These are phyloP conservation scores for Lithophane ornitopus DNA, from an alignment of 2,888 invertebrate genomes.

Conservation along the genomic window DNA sequence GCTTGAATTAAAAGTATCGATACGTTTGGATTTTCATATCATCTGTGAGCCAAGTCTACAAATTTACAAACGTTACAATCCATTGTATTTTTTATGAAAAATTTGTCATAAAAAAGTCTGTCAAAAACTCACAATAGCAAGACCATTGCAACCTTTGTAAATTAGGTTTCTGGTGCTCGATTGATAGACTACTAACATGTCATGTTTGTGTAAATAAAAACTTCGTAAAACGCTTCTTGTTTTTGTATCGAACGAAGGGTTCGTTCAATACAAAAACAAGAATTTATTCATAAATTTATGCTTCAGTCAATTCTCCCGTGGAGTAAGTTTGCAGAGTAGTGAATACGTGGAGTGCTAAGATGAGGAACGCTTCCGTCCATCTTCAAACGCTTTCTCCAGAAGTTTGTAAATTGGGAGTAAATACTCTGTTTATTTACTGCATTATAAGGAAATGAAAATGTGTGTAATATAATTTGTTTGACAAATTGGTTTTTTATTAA, in stretches of 20 bases:
- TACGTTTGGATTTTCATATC: neutral
- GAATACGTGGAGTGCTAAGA: neutral
- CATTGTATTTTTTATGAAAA: neutral
- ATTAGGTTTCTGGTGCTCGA: neutral
- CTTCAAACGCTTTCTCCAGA: neutral
- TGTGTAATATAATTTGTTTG: constrained; percentile 23
- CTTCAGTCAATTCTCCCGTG: neutral
- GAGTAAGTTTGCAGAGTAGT: neutral
- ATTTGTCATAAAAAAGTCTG: too few species aligned
- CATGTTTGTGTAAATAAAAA: neutral
- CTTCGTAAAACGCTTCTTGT: neutral
- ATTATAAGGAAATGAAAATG: constrained; percentile 5
- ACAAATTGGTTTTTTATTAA: neutral
- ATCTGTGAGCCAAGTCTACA: too few species aligned
- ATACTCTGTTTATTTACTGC: constrained; percentile 6
- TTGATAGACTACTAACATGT: neutral
- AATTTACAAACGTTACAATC: neutral
- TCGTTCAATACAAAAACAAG: too few species aligned
- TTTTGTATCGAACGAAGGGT: constrained; percentile 5
- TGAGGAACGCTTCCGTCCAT: neutral
- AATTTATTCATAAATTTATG: too few species aligned
- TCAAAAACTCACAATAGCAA: neutral
- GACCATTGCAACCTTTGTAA: neutral
- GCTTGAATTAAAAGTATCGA: neutral
- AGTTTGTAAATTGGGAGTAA: neutral